Conservation (phyloP, 2,888 invertebrate species). For the Sepiola atlantica region DNA sequence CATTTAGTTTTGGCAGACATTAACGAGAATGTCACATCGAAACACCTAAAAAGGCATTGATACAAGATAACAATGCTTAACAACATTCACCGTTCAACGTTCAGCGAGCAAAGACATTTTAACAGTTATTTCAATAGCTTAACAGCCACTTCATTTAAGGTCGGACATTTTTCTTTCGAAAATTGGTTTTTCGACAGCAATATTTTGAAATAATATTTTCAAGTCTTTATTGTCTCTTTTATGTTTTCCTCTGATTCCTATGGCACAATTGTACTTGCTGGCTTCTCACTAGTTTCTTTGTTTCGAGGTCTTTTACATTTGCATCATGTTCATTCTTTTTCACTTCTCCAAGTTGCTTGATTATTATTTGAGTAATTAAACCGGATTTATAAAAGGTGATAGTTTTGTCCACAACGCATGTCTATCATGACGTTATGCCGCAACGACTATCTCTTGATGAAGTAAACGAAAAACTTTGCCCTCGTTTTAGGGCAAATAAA, state of each 20-base stretch:
- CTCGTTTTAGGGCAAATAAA: too few species aligned
- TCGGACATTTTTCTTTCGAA: neutral
- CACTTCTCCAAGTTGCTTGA: neutral
- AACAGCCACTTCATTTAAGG: neutral
- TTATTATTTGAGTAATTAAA: neutral
- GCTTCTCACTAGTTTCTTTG: neutral
- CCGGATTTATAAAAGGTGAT: neutral
- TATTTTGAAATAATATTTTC: neutral
- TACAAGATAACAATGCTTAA: neutral
- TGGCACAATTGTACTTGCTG: neutral
- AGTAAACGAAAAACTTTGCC: too few species aligned
- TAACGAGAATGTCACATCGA: neutral
- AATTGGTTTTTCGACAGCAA: neutral
- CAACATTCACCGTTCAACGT: neutral
- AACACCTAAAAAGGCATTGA: neutral
- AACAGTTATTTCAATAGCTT: neutral
- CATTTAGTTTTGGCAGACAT: neutral
- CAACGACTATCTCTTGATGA: too few species aligned
- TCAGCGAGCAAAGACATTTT: neutral
- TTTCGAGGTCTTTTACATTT: neutral
- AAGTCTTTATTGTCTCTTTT: neutral
- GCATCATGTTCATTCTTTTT: neutral
- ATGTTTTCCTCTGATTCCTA: neutral
- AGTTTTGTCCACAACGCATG: neutral
- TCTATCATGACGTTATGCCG: too few species aligned